Base-by-base conservation (phyloP, 1,140 invertebrate genomes). In the Tetramorium parvispinum region DNA sequence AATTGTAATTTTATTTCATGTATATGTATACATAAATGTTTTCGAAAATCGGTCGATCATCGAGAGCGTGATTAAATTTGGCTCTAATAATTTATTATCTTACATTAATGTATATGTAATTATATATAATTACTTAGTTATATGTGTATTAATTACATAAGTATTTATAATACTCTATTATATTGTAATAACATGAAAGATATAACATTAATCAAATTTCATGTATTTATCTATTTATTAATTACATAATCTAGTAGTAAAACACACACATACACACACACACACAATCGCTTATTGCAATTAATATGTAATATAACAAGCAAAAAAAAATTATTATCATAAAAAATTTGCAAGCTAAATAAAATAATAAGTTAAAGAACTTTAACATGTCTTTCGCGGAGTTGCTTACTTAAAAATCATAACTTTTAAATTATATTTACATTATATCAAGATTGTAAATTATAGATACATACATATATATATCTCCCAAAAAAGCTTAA, bases 71-170 rank as follows among this genome's bases (percentile, higher is more conserved):
- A 73, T 59, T 21, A 88, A 85, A 83, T 75, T 85, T 61, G 53
- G 71, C 49, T 90, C 53, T 37, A 85, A 85, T 87, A 78, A 71
- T 86, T 88, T 59, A 85, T 83, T 89, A 85, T 51, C 73, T 88
- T 46, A 78, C 11, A 77, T 59, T 63, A 77, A 63, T 32, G 0
- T 68, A 68, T 66, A 43, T 68, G 11, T 46, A 63, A 77, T 78
- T 43, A 46, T 37, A 49, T 65, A 78, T 65, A 49, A 46, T n/a
- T 21, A 49, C 18, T 49, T 77, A 46, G 21, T 40, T 77, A 16
- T 89, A 81, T 89, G 13, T n/a, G 55, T 46, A 76, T 43, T 16
- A 59, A 40, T n/a, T 43, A 46, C 49, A 63, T 63, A 77, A 77
- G 32, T 65, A 78, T 63, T n/a, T 5, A 21, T 68, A 24, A 27